A percentile compares a stretch with the other conserved stretches of the same genome.
These are phyloP conservation scores for Fistularia tabacaria DNA, from an alignment of 2,797 vertebrate species.

Conservation along the genomic window DNA sequence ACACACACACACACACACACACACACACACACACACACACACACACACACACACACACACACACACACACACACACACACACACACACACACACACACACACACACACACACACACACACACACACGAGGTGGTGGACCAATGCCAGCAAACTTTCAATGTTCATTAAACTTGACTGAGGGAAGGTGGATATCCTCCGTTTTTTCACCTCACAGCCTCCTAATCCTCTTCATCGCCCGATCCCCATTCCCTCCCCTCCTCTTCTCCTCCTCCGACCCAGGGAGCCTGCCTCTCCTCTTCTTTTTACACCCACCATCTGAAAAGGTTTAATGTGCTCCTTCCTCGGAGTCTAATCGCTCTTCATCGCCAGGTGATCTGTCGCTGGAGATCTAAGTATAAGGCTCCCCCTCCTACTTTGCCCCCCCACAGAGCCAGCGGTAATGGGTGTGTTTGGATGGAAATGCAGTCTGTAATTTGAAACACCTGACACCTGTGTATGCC, in stretches of 20 bases:
- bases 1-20: neutral
- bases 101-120: slow-evolving; percentile 19
- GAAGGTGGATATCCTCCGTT: slow-evolving; percentile 47
- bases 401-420: slow-evolving; percentile 5
- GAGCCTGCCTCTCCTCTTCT: slow-evolving; percentile 20
- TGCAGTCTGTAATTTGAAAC: slow-evolving; percentile 3
- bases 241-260: neutral
- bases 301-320: slow-evolving; percentile 51
- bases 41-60: slow-evolving; percentile 26
- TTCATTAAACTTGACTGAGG: slow-evolving; percentile 49
- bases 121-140: slow-evolving; percentile 38
- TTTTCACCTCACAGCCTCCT: slow-evolving; percentile 32
- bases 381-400: no score
- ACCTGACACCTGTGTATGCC: slow-evolving; percentile 8
- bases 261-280: slow-evolving; percentile 11
- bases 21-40: slow-evolving; percentile 15
- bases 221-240: slow-evolving; percentile 19
- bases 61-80: slow-evolving; percentile 24
- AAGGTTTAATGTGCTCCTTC: slow-evolving; percentile 32
- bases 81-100: slow-evolving; percentile 21
- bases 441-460: slow-evolving; percentile 7
- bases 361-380: no score
- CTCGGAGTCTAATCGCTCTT: slow-evolving; percentile 27
- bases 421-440: slow-evolving; percentile 21
- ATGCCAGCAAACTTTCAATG: slow-evolving; percentile 44